Conservation (phyloP, 2,113 vertebrate genomes). For the Potamarius usumacintae region DNA sequence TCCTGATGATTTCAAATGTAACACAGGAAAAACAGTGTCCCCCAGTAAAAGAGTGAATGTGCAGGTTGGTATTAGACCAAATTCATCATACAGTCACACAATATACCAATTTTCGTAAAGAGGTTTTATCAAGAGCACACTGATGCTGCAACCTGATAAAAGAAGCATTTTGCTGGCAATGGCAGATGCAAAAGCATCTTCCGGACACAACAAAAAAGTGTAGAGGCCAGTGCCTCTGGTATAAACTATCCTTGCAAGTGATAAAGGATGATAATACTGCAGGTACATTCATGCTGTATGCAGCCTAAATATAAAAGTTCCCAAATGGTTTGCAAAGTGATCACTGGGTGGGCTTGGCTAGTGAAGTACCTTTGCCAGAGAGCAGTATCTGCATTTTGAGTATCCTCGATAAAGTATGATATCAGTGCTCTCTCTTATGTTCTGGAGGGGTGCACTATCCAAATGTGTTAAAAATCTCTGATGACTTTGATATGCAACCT, state of each 20-base stretch:
- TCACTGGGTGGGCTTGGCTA: background rate
- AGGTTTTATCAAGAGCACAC: background rate
- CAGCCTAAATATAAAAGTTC: too few species aligned
- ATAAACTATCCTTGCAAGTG: too few species aligned
- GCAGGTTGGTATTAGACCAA: background rate
- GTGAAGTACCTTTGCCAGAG: background rate
- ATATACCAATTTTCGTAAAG: too few species aligned
- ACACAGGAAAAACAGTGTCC: background rate
- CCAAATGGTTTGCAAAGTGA: too few species aligned
- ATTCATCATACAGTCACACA: background rate
- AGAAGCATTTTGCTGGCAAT: background rate
- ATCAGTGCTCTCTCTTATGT: background rate
- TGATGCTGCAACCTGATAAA: background rate
- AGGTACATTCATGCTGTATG: too few species aligned
- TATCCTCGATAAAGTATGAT: background rate
- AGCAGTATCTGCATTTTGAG: background rate
- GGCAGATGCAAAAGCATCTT: too few species aligned
- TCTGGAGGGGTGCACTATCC: background rate
- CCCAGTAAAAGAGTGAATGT: background rate
- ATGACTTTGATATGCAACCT: background rate
- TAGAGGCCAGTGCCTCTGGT: too few species aligned
- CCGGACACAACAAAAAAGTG: too few species aligned
- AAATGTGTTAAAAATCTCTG: background rate
- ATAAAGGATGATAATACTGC: too few species aligned
- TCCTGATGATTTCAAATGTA: background rate